phyloP scores from a whole-genome alignment of 2,797 vertebrate genomes.

The Pipistrellus kuhlii region DNA sequence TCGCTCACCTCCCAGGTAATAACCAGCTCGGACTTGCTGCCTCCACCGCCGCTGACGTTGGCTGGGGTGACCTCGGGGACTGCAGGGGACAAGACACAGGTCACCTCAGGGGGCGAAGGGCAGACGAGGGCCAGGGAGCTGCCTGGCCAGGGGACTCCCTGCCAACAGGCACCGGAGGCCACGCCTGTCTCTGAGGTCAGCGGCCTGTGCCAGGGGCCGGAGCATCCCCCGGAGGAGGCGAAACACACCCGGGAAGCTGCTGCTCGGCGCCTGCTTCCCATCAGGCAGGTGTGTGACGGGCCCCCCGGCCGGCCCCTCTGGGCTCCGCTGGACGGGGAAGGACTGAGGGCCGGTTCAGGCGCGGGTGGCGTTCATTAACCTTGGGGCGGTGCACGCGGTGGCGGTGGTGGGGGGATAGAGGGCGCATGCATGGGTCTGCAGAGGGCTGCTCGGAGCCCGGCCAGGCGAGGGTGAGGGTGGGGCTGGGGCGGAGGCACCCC shows the following conservation, averaged over 20 bases:
- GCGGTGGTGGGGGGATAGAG: neutral
- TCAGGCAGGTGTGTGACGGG: neutral
- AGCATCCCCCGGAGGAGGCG: neutral
- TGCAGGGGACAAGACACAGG: conserved; percentile 80
- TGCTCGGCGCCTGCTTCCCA: neutral
- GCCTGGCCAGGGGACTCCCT: neutral
- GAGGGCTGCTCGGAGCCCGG: neutral
- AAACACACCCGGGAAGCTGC: neutral
- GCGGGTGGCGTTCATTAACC: neutral
- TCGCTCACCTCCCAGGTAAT: conserved; percentile 98
- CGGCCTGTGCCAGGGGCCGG: neutral
- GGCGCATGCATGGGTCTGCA: accelerated
- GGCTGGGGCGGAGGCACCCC: conserved; percentile 20
- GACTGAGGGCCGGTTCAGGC: neutral
- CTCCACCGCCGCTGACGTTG: conserved; percentile 97
- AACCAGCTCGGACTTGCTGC: conserved; percentile 98
- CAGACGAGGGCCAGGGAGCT: neutral
- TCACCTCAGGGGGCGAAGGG: neutral
- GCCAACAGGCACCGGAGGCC: neutral
- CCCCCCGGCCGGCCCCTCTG: neutral
- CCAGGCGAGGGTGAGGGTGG: neutral
- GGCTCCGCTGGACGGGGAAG: neutral
- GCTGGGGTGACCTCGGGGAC: conserved; percentile 97
- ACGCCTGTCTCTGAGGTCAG: conserved; percentile 42
- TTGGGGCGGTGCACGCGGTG: neutral